Conservation (phyloP, 2,888 invertebrate species). For the Fragum sueziense region DNA sequence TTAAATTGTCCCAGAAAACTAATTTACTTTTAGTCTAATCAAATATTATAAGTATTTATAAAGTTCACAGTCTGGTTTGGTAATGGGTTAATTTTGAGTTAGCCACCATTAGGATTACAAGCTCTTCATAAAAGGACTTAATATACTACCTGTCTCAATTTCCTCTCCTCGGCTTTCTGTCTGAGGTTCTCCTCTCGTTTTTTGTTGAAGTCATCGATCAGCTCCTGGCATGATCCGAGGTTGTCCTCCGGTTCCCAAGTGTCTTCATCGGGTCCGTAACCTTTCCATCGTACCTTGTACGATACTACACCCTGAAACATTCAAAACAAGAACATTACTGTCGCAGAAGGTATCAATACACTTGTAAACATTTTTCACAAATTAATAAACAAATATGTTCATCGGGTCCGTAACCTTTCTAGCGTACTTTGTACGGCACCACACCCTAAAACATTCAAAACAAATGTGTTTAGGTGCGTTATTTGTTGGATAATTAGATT, state of each 20-base stretch:
- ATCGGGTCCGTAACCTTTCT: conserved; percentile 79
- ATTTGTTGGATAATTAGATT: too few relatives aligned
- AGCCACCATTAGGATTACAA: too few relatives aligned
- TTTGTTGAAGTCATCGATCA: conserved; percentile 77
- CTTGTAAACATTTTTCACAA: too few relatives aligned
- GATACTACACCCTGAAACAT: conserved; percentile 70
- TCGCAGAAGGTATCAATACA: too few relatives aligned
- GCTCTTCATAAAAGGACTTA: too few relatives aligned
- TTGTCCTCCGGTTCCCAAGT: conserved; percentile 82
- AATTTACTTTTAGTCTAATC: too few relatives aligned
- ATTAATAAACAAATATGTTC: conserved; percentile 82
- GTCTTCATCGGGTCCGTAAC: conserved; percentile 79
- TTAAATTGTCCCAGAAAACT: too few relatives aligned
- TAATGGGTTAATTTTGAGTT: too few relatives aligned
- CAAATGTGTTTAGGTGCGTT: too few relatives aligned
- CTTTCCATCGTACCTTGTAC: conserved; percentile 81
- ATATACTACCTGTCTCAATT: conserved; percentile 65
- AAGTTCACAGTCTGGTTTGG: too few relatives aligned
- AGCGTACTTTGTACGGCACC: conserved; percentile 79
- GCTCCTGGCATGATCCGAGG: conserved; percentile 78
- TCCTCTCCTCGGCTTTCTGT: conserved; percentile 68
- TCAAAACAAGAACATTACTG: too few relatives aligned
- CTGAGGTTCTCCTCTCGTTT: conserved; percentile 63
- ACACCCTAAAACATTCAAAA: conserved; percentile 66
- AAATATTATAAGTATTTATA: too few relatives aligned